A percentile compares a stretch with the other conserved stretches of the same genome.
phyloP scores from a whole-genome alignment of 2,797 vertebrate species.

The Tragopan temminckii region DNA sequence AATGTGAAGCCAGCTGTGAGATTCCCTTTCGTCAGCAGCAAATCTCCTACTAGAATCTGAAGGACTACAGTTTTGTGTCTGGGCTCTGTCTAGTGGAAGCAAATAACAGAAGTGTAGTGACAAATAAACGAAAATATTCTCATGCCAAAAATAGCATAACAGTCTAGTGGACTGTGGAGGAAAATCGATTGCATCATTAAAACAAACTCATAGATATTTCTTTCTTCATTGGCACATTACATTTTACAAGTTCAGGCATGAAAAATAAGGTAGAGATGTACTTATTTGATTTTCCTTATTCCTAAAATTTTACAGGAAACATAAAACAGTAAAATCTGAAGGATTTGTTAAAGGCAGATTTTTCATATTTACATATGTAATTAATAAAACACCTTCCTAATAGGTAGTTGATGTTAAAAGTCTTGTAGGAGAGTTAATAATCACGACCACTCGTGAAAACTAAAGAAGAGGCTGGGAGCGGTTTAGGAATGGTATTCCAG shows the following conservation, averaged over 20 bases:
- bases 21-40: neutral
- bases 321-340: neutral
- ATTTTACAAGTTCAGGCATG: neutral
- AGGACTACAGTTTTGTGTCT: neutral
- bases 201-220: neutral
- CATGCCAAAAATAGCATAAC: neutral
- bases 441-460: neutral
- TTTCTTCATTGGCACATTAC: neutral
- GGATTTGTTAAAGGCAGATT: neutral
- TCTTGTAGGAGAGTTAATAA: neutral
- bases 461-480: neutral
- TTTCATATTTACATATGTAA: neutral
- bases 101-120: neutral
- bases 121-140: neutral
- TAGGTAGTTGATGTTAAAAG: neutral
- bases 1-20: neutral
- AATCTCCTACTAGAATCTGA: neutral
- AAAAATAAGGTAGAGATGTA: neutral
- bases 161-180: neutral
- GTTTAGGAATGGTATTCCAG: neutral
- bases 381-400: neutral
- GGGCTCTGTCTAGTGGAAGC: neutral
- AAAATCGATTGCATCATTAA: neutral
- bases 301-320: neutral
- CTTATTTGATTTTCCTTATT: neutral